phyloP scores from a whole-genome alignment of 2,888 invertebrate genomes.

The Eilema depressum region DNA sequence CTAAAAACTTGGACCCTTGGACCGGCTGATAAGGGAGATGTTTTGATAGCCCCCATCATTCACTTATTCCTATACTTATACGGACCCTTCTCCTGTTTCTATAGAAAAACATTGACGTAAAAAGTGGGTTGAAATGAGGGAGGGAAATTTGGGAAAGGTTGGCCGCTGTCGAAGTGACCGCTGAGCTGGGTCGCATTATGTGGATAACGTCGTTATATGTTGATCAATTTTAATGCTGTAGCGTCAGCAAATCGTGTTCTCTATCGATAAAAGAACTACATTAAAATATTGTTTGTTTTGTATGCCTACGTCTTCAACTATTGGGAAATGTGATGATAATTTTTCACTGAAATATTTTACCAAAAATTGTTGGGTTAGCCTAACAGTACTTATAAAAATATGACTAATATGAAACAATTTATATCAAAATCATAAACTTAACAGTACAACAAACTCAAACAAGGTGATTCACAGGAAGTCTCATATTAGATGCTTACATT shows the following conservation, averaged over 20 bases:
- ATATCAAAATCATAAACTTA: conserved; percentile 19
- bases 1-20: conserved; percentile 78
- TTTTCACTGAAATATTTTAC: neutral
- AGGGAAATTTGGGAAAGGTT: conserved; percentile 74
- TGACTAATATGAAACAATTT: conserved; percentile 11
- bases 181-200: conserved; percentile 85
- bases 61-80: conserved; percentile 75
- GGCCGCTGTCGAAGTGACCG: conserved; percentile 86
- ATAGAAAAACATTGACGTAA: conserved; percentile 87
- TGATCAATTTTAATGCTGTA: conserved; percentile 86
- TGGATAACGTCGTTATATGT: conserved; percentile 86
- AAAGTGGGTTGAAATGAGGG: conserved; percentile 80
- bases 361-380: neutral
- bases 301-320: neutral
- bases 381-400: conserved; percentile 6
- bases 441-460: conserved; percentile 32
- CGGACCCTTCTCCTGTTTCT: conserved; percentile 65
- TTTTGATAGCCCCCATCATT: conserved; percentile 85
- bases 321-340: neutral
- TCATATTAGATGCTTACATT: conserved; percentile 33
- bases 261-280: neutral
- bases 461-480: conserved; percentile 37
- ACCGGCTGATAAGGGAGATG: conserved; percentile 80
- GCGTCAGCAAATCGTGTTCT: conserved; percentile 49
- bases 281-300: neutral